Conservation (phyloP, 2,797 vertebrate species). For the Rhyacichthys aspro region DNA sequence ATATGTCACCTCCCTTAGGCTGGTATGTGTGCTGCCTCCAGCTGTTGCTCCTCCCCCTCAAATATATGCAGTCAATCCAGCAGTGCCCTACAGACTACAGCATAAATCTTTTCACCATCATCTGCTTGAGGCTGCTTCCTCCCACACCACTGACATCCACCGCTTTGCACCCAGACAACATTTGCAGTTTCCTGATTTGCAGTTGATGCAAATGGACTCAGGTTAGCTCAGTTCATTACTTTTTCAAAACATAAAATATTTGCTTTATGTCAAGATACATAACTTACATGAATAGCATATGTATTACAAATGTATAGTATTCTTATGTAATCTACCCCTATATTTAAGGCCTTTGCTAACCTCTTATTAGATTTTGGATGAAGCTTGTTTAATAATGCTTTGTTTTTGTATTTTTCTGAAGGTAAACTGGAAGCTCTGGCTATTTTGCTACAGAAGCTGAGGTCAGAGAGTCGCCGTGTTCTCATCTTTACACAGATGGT, state of each 20-base stretch:
- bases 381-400: background rate
- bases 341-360: too few species aligned
- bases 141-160: constrained; percentile 80
- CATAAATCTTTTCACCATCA: constrained; percentile 78
- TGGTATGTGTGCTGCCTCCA: constrained; percentile 86
- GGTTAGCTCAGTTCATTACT: constrained; percentile 75
- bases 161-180: constrained; percentile 71
- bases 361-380: too few species aligned
- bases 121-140: constrained; percentile 77
- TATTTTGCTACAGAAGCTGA: constrained; percentile 91
- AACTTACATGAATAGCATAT: too few species aligned
- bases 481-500: constrained; percentile 90
- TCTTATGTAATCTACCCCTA: too few species aligned
- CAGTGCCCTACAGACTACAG: constrained; percentile 82
- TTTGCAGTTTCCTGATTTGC: constrained; percentile 87
- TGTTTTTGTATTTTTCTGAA: constrained; percentile 49
- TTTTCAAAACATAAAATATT: too few species aligned
- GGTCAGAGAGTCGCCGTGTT: constrained; percentile 91
- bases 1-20: constrained; percentile 69
- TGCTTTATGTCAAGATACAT: too few species aligned
- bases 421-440: constrained; percentile 96
- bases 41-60: constrained; percentile 86
- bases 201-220: constrained; percentile 94
- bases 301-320: too few species aligned
- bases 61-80: constrained; percentile 86